phyloP scores from a whole-genome alignment of 2,113 vertebrate species.

The Cyprinodon brontotheroides region DNA sequence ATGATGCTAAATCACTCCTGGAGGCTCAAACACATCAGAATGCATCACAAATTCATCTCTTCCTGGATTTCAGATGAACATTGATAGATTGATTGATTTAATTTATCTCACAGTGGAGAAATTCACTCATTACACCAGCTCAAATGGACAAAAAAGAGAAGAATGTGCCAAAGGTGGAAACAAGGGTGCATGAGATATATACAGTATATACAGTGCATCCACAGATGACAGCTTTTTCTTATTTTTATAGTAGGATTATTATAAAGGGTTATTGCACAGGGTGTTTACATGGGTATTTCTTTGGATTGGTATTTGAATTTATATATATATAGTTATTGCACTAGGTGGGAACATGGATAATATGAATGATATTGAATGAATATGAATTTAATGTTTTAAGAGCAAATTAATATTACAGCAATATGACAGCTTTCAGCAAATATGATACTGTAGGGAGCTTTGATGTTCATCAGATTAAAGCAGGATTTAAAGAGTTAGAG shows the following conservation, averaged over 20 bases:
- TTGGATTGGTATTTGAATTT: no score
- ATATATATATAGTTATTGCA: no score
- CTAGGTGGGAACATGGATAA: no score
- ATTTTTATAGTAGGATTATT: no score
- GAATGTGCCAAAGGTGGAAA: no score
- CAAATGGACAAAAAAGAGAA: background rate
- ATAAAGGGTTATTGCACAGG: no score
- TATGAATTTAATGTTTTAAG: no score
- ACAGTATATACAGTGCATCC: no score
- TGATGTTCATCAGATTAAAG: background rate
- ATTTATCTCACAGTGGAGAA: background rate
- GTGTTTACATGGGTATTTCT: no score
- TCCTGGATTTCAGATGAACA: background rate
- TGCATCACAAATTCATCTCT: background rate
- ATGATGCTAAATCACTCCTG: background rate
- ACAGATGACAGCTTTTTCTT: no score
- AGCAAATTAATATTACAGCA: background rate
- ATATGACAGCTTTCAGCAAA: background rate
- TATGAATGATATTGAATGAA: background rate
- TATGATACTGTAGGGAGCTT: background rate
- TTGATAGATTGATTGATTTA: no score
- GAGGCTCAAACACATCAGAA: background rate
- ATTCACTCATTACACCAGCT: background rate
- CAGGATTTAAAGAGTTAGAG: background rate
- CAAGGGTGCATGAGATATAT: no score